Evolutionary conservation across 2,888 invertebrate species (phyloP).

Genomic region (Falcaria lacertinaria): DNA sequence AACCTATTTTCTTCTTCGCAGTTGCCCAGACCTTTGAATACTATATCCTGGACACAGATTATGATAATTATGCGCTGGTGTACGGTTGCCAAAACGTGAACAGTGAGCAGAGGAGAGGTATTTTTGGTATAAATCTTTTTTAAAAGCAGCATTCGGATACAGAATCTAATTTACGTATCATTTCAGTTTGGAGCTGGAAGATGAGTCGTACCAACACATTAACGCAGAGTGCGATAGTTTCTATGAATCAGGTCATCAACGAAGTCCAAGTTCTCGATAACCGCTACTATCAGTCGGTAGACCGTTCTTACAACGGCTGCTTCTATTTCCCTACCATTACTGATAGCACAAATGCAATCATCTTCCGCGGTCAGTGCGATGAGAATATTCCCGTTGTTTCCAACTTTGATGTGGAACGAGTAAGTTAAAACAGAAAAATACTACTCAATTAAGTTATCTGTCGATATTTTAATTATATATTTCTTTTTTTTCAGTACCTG

Average conservation of each 20-base stretch:
- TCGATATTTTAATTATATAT: not conserved
- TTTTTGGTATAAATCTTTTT: no score
- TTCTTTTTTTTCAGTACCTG: conserved; percentile 31
- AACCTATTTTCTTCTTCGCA: conserved; percentile 20
- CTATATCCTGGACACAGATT: conserved; percentile 74
- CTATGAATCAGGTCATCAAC: conserved; percentile 24
- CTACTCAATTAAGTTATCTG: no score
- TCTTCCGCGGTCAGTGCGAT: conserved; percentile 39
- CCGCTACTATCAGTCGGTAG: conserved; percentile 26
- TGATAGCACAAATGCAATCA: conserved; percentile 13
- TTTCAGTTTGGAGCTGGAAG: conserved; percentile 47
- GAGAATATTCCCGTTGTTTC: conserved; percentile 26
- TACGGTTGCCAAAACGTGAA: conserved; percentile 73
- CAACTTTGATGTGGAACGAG: conserved; percentile 28
- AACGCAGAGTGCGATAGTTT: conserved; percentile 9
- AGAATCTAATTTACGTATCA: not conserved
- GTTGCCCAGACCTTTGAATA: conserved; percentile 25
- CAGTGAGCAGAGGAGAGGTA: not conserved
- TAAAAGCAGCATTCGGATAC: conserved; percentile 54
- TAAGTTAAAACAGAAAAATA: no score
- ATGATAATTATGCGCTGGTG: conserved; percentile 79
- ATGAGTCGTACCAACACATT: conserved; percentile 37
- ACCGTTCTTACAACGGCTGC: conserved; percentile 18
- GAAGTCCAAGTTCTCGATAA: conserved; percentile 30
- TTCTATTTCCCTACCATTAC: conserved; percentile 29